Base-by-base conservation (phyloP, 2,797 vertebrate species). In the Sebastes jordani region DNA sequence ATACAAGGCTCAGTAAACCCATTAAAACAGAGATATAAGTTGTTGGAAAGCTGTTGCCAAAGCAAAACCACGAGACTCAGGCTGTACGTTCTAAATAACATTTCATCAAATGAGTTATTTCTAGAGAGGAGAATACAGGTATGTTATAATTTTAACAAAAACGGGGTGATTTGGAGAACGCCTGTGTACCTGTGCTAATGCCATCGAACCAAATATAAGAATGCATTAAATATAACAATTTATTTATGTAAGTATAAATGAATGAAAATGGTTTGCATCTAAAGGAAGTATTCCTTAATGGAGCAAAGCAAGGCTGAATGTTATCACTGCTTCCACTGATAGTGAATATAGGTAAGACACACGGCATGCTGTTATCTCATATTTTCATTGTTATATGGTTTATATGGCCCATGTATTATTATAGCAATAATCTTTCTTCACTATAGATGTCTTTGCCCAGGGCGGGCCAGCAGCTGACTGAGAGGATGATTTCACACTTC, bases 311-410 rank as follows among this genome's bases (percentile, higher is more conserved):
- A 11, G 1, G 16, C n/a, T 25, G 20, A 63, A 52, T 32, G 18
- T 54, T 70, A 36, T 38, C 60, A 55, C 27, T 59, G 30, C 56
- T 27, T 63, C 20, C 61, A 62, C 8, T 60, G 67, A 74, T 23
- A 77, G 16, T 18, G 14, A 78, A 76, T 36, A 22, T 20, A 52
- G 34, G 27, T n/a, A 62, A 74, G 27, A 36, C 25, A 72, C 74
- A 71, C 1, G 27, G 29, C 1, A 52, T 16, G 13, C 10, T 68
- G 32, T 64, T 78, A 65, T 68, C 16, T 70, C 30, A 25, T 46
- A 46, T 20, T 2, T 59, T 74, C 36, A 82, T 54, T 77, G 54
- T 65, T 79, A n/a, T 76, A 68, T 60, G 25, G 49, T 32, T 65
- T 79, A 18, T 76, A 68, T 56, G 25, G 49, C 36, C 13, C 11